phyloP scores from a whole-genome alignment of 1,140 invertebrate species.

The Mylabris phalerata region DNA sequence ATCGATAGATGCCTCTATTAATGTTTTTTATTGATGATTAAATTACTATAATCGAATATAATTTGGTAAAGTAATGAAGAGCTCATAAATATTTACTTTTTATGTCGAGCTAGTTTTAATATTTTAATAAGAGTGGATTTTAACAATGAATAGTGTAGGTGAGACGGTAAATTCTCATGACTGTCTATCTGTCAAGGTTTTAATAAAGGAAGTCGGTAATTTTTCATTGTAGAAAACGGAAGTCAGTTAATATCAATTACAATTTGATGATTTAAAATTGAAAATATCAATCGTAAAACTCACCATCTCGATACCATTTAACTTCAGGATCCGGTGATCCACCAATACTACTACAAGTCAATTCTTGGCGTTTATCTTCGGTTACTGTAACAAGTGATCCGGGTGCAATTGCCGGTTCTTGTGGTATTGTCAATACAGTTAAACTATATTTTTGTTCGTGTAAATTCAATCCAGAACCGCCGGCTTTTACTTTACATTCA shows the following conservation, averaged over 20 bases:
- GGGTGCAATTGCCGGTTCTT: constrained; percentile 68
- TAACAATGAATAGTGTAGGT: no score
- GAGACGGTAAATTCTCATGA: not conserved
- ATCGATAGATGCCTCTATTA: no score
- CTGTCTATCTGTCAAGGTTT: not conserved
- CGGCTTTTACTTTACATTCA: constrained; percentile 81
- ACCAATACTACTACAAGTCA: constrained; percentile 76
- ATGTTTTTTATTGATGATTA: no score
- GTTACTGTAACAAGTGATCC: constrained; percentile 62
- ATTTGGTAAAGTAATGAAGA: no score
- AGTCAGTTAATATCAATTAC: no score
- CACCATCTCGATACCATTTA: constrained; percentile 63
- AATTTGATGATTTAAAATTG: not conserved
- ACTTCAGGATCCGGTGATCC: constrained; percentile 85
- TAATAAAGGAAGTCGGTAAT: not conserved
- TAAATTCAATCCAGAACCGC: constrained; percentile 72
- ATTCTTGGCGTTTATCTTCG: constrained; percentile 67
- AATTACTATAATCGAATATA: no score
- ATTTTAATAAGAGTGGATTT: no score
- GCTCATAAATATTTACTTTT: no score
- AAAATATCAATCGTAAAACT: constrained; percentile 23
- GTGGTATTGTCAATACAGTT: constrained; percentile 78
- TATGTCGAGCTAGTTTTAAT: no score
- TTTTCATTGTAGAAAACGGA: no score
- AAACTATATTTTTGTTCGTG: constrained; percentile 76